Evolutionary conservation across 1,140 invertebrate species (phyloP), one percentile per base, ranked within the genome.

Genomic region (Tribolium castaneum): DNA sequence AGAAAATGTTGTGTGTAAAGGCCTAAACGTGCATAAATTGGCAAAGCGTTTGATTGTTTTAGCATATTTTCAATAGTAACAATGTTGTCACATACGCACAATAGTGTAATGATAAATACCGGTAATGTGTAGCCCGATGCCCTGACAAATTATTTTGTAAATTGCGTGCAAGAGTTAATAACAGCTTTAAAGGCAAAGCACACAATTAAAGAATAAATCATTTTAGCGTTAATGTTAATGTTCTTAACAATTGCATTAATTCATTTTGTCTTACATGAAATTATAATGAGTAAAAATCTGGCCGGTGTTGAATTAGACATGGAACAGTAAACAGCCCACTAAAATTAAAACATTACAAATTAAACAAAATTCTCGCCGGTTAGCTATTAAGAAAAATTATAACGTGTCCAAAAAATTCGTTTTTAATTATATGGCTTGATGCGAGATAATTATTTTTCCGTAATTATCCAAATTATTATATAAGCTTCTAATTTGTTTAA

Each of bases 171-270:
- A 10, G 13, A 62, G 19, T 62, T 62, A 62, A 62, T 62, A 62
- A 62, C 22, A 6, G 19, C 22, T 10, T 19, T 30, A 25, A 62
- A 62, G 56, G 56, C 30, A 62, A 62, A 62, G 13, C 22, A 10
- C 25, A 62, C 56, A 62, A 62, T 62, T 62, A 62, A 62, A 62
- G 56, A 62, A 62, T 62, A 62, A 30, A 22, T 62, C 56, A 62
- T 25, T n/a, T 62, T 62, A 30, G 2, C 56, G 34, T 62, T 30
- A 62, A 30, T 62, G 30, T 7, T 62, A 62, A 62, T 62, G 56
- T 62, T 62, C 22, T n/a, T 62, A 62, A 62, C 56, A 62, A 62
- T 62, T 62, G 56, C 56, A 62, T 62, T 62, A 62, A 62, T 62
- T 62, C 56, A 62, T 30, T 62, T 62, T 62, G 56, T 62, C 56